Conservation (phyloP, 2,888 invertebrate species). For the Melitaea athalia region DNA sequence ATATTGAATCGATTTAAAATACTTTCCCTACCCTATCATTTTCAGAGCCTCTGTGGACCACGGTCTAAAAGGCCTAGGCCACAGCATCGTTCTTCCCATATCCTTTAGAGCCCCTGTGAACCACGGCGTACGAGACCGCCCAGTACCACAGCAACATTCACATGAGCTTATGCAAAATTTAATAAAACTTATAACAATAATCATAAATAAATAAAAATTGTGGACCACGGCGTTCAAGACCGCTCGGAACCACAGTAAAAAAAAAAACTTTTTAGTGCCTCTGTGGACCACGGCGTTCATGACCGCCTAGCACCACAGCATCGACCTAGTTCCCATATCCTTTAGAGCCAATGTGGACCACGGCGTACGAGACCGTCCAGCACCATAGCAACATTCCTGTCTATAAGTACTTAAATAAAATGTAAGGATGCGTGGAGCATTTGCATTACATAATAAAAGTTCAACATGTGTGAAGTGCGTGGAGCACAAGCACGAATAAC, state of each 20-base stretch:
- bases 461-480: not conserved
- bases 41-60: not conserved
- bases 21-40: not conserved
- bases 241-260: too few relatives aligned
- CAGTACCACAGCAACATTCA: too few relatives aligned
- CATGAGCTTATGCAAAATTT: too few relatives aligned
- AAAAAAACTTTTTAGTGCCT: too few relatives aligned
- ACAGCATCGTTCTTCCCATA: not conserved
- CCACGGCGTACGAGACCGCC: too few relatives aligned
- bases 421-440: not conserved
- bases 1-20: too few relatives aligned
- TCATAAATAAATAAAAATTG: too few relatives aligned
- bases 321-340: not conserved
- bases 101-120: too few relatives aligned
- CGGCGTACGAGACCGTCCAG: slow-evolving; percentile 35
- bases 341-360: slow-evolving; percentile 30
- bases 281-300: too few relatives aligned
- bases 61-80: not conserved
- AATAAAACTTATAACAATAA: too few relatives aligned
- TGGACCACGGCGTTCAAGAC: too few relatives aligned
- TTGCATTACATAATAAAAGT: not conserved
- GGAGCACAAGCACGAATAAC: not conserved
- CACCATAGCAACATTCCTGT: slow-evolving; percentile 28
- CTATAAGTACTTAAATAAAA: slow-evolving; percentile 2
- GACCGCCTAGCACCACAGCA: too few relatives aligned